A percentile compares a stretch with the other conserved stretches of the same genome.
Conservation (phyloP, 2,888 invertebrate genomes). For the Bellardia bayeri region DNA sequence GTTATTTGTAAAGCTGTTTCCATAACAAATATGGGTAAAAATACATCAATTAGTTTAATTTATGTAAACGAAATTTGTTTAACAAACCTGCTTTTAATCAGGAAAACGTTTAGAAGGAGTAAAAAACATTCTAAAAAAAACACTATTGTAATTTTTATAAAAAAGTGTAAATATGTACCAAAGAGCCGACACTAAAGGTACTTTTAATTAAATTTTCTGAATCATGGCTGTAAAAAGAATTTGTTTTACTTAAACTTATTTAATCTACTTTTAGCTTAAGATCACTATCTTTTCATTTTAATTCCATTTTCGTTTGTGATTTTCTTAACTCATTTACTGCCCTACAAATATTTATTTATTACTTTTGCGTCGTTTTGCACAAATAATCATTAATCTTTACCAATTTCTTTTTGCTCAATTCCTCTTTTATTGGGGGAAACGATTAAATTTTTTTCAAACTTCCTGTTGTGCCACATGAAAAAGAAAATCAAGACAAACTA, state of each 20-base stretch:
- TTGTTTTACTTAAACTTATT: no score
- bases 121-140: no score
- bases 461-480: not conserved
- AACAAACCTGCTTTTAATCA: not conserved
- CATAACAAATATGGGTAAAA: not conserved
- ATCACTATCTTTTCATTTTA: not conserved
- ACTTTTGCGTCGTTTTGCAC: conserved; percentile 32
- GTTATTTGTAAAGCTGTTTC: not conserved
- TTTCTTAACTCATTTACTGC: conserved; percentile 27
- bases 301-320: not conserved
- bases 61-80: not conserved
- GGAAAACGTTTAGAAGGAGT: no score
- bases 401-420: not conserved
- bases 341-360: conserved; percentile 45
- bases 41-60: not conserved
- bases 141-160: no score
- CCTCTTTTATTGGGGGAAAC: not conserved
- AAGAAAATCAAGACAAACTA: conserved; percentile 10
- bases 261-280: not conserved
- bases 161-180: no score
- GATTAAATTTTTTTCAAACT: not conserved
- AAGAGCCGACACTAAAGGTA: no score
- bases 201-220: no score
- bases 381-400: conserved; percentile 62
- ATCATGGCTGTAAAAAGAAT: no score